Evolutionary conservation across 2,113 vertebrate genomes (phyloP), one percentile per base, ranked within the genome.

Genomic region (Pantherophis guttatus): DNA sequence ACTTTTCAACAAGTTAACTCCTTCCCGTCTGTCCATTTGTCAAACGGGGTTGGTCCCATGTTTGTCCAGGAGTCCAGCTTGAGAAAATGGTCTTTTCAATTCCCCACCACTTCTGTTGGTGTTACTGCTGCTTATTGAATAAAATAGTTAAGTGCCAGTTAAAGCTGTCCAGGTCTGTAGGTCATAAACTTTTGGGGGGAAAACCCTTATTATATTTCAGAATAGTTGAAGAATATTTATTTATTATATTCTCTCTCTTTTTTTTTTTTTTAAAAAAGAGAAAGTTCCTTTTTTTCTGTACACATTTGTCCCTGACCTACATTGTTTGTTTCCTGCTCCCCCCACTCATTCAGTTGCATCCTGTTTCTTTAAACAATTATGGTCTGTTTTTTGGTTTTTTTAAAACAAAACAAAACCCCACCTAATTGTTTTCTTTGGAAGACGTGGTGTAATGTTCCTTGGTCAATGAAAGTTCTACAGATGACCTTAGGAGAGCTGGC

Each of bases 221-320:
- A n/a, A 33, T 24, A 19, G 19, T n/a, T 65, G 12, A 39, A 88
- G 86, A 52, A 44, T 92, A 92, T 92, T 88, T 92, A 92, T 92
- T 91, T 91, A 91, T 91, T 91, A 39, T 91, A 86, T 91, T 91
- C 44, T 29, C 17, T 90, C 44, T 48, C 44, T 44, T 44, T 3
- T 48, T 48, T 48, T 54, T 54, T 13, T 90, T 50, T 15, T 44
- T 3, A 44, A 57, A 44, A 19, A 86, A 57, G 26, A 19, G 21
- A 24, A 85, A 24, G 8, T 24, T 12, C 1, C 33, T 48, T 54
- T 21, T 15, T 39, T 44, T 55, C 13, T 81, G 75, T 81, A 81
- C 44, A 81, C 7, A 21, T 81, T 81, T 21, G 33, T 81, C 17
- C n/a, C n/a, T 33, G n/a, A 33, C n/a, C 33, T 81, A 44, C 17